A percentile compares a stretch with the other conserved stretches of the same genome.
phyloP scores from a whole-genome alignment of 2,888 invertebrate genomes.

The Machimus atricapillus region DNA sequence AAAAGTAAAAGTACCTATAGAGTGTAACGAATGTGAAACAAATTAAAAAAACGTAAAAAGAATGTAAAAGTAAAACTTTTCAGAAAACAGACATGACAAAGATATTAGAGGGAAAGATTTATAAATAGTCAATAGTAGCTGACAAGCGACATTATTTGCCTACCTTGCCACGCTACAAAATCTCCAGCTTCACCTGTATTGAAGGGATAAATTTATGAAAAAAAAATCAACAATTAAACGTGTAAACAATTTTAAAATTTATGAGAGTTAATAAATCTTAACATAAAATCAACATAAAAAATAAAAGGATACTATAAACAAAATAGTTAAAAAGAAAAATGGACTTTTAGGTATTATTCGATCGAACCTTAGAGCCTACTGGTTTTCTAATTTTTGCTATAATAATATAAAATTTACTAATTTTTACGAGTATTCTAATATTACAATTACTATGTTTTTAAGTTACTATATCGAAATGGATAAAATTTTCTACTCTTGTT shows the following conservation, averaged over 20 bases:
- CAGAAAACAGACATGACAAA: not conserved
- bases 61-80: not conserved
- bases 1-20: not conserved
- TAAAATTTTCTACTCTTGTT: not conserved
- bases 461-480: not conserved
- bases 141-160: slow-evolving; percentile 61
- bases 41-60: not conserved
- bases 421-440: not conserved
- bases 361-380: not conserved
- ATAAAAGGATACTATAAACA: not conserved
- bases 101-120: slow-evolving; percentile 6
- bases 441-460: not conserved
- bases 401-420: not conserved
- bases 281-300: not conserved
- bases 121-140: slow-evolving; percentile 44
- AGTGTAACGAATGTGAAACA: not conserved
- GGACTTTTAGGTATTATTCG: not conserved
- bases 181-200: slow-evolving; percentile 77
- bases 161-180: slow-evolving; percentile 80
- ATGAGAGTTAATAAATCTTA: not conserved
- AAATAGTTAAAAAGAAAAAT: not conserved
- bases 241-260: slow-evolving; percentile 7
- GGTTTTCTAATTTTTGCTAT: not conserved
- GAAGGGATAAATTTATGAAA: slow-evolving; percentile 65
- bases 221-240: slow-evolving; percentile 16